Evolutionary conservation across 2,113 vertebrate species (phyloP), one percentile per base, ranked within the genome.

Genomic region (Sterna hirundo): DNA sequence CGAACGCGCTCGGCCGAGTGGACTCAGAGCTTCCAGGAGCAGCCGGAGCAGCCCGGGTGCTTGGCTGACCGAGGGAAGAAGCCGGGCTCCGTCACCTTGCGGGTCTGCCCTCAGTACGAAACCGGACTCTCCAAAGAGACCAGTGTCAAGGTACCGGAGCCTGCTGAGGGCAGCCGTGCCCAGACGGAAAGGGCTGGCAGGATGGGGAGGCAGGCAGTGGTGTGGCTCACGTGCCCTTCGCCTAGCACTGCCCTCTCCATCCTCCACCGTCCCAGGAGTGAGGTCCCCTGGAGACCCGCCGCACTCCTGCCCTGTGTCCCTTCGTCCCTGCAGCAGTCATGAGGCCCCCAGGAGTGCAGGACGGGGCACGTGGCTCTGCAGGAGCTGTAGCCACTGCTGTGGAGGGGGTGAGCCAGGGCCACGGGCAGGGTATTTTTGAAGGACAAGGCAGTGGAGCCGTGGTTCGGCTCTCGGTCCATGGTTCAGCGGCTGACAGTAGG

Each of bases 51-150:
- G 71, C 77, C 91, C 0, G 65, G 38, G 47, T 72, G 54, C 71
- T 76, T 27, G 91, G 89, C 32, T 40, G 94, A 83, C 32, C 82
- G 46, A 76, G 95, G 97, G 91, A 98, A 98, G 96, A 98, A 97
- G 90, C 83, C 34, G 9, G 98, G 98, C 65, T 98, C 98, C 40
- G 96, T 98, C 94, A 98, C 98, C 18, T 91, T 99, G 80, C 91
- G 97, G 89, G 98, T 99, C 44, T 99, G 98, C 90, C 99, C 99
- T 26, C 98, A 99, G 71, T 99, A 99, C 3, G 98, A 97, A 96
- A 99, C 99, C 0, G 99, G 99, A 64, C 98, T 99, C 95, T 98
- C 99, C 62, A 98, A 98, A 95, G 99, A 99, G 54, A 99, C 98
- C 96, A 99, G 98, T 58, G 98, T 99, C n/a, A 99, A 99, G 99